A percentile compares a stretch with the other conserved stretches of the same genome.
Evolutionary conservation across 2,113 vertebrate genomes (phyloP).

Genomic region (Casuarius casuarius): DNA sequence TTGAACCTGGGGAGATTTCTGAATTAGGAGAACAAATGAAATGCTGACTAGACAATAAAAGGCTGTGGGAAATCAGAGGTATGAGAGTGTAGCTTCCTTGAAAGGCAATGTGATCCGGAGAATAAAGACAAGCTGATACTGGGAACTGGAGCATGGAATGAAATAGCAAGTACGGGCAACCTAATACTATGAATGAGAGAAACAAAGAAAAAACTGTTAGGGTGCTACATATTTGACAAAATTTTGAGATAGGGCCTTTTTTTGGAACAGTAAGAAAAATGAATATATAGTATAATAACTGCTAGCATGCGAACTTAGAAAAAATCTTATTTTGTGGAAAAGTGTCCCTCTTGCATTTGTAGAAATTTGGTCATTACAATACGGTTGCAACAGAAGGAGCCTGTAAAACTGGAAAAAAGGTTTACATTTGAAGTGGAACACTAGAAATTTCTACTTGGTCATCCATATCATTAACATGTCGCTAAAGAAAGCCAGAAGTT

Average conservation of each 20-base stretch:
- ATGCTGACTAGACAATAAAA: neutral
- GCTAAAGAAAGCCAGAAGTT: neutral
- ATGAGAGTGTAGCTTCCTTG: neutral
- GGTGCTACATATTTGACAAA: rapidly evolving
- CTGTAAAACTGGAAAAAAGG: neutral
- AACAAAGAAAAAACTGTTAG: neutral
- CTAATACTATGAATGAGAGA: neutral
- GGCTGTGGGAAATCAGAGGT: rapidly evolving
- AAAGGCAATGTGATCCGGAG: neutral
- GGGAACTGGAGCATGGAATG: neutral
- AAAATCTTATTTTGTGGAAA: neutral
- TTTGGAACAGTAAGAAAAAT: neutral
- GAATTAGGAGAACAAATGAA: neutral
- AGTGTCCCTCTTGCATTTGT: neutral
- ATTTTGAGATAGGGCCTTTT: neutral
- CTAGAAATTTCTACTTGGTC: neutral
- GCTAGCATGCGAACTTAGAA: neutral
- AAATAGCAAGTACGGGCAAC: neutral
- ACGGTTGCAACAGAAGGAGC: neutral
- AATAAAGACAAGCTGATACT: neutral
- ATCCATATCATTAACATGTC: neutral
- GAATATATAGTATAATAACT: neutral
- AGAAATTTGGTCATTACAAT: neutral
- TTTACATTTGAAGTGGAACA: neutral
- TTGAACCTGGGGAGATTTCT: neutral